A percentile compares a stretch with the other conserved stretches of the same genome.
These are phyloP conservation scores for Camponotus pennsylvanicus DNA, from an alignment of 1,140 invertebrate species.

Conservation along the genomic window DNA sequence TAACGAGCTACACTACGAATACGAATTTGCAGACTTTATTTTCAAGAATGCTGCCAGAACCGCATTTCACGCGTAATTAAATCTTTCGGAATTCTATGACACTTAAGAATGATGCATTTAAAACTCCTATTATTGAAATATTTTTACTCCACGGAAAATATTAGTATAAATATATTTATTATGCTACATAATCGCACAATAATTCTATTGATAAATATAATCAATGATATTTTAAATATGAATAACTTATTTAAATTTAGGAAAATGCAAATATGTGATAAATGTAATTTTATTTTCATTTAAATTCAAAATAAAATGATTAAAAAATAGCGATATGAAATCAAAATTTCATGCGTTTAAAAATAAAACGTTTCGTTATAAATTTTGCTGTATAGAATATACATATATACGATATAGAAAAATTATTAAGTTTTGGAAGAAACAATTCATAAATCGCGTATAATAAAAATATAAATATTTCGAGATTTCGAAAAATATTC, in stretches of 20 bases:
- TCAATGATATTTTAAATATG: neutral
- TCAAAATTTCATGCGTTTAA: constrained; percentile 1
- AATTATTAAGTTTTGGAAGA: neutral
- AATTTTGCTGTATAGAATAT: neutral
- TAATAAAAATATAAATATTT: neutral
- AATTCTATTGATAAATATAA: neutral
- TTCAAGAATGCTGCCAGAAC: constrained; percentile 13
- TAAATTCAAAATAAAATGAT: neutral
- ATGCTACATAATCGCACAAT: neutral
- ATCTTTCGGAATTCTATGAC: constrained; percentile 20
- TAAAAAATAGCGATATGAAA: neutral
- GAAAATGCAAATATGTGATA: constrained; percentile 6
- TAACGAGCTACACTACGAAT: constrained; percentile 21
- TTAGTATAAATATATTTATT: neutral
- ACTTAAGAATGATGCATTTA: constrained; percentile 7
- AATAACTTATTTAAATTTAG: neutral
- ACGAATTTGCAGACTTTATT: neutral
- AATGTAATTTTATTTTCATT: constrained; percentile 22
- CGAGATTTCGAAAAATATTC: neutral
- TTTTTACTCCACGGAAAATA: constrained; percentile 5
- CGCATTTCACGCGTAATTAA: constrained; percentile 32
- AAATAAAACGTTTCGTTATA: constrained; percentile 1
- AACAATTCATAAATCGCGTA: neutral
- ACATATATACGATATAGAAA: neutral
- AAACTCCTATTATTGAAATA: constrained; percentile 22